phyloP scores from a whole-genome alignment of 2,888 invertebrate genomes.

The Cordilura impudica region DNA sequence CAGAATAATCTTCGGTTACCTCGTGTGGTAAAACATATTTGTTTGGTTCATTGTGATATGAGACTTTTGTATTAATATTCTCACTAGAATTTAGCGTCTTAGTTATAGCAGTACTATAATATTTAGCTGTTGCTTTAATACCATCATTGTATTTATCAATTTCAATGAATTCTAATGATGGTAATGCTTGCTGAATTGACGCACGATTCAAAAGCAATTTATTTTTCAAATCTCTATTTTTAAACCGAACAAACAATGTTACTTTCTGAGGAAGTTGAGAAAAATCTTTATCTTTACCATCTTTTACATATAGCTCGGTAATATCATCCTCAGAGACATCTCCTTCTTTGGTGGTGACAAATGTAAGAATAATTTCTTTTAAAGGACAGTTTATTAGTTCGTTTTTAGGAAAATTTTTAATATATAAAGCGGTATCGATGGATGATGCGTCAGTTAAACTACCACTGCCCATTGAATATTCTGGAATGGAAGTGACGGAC shows the following conservation, averaged over 20 bases:
- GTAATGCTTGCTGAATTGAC: neutral
- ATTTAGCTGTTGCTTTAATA: too few relatives aligned
- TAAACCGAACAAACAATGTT: neutral
- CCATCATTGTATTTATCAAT: neutral
- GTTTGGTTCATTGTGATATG: too few relatives aligned
- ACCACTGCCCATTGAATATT: too few relatives aligned
- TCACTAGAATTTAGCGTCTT: too few relatives aligned
- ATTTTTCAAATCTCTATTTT: neutral
- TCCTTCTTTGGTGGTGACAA: neutral
- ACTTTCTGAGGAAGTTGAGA: neutral
- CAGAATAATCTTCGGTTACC: too few relatives aligned
- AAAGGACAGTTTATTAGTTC: neutral
- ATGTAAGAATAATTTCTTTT: neutral
- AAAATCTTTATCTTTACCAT: neutral
- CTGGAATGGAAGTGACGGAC: too few relatives aligned
- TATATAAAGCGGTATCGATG: neutral
- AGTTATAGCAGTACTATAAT: too few relatives aligned
- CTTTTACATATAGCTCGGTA: neutral
- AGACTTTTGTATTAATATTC: too few relatives aligned
- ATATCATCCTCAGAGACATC: neutral
- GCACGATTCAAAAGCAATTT: neutral
- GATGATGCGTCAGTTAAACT: too few relatives aligned
- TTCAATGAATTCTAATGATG: neutral
- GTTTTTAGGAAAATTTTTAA: neutral
- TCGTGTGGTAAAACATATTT: too few relatives aligned